Base-by-base conservation (phyloP, 2,797 vertebrate species). In the Sitta carolinensis region DNA sequence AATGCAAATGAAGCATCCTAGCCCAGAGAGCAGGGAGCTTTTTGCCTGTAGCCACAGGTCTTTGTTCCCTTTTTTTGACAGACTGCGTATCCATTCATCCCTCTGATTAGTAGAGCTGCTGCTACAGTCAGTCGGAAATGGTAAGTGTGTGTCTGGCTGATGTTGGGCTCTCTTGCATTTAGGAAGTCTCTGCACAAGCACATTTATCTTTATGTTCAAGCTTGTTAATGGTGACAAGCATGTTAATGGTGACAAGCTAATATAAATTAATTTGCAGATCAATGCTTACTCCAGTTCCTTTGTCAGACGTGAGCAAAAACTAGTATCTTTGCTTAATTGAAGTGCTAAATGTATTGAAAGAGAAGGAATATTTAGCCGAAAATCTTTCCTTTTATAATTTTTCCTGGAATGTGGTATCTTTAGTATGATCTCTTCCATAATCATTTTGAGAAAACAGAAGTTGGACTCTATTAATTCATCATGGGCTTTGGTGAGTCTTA, bases 11-110 rank as follows among this genome's bases (percentile, higher is more conserved):
- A 79, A 90, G 70, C 93, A 81, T 81, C 93, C 87, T 63, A 85
- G 78, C 16, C 21, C 75, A 83, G 29, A 67, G 18, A 84, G 66
- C 81, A 50, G 87, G 52, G 40, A 88, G 90, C 62, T 89, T 76
- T 83, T 89, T 67, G 66, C 68, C 63, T 75, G 48, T 78, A 84
- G 80, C 89, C 73, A 67, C 52, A 55, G 70, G 36, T 91, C 95
- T 95, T 96, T 96, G 87, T 95, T 96, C 90, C 62, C 66, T 77
- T 95, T 92, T 92, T 73, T 81, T 94, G 76, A 90, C 77, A 92
- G 74, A 61, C 75, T 75, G 85, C 55, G 32, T 45, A 82, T 84
- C 78, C 69, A 87, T 97, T 97, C 76, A 94, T 93, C 85, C 43
- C 81, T 2, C 16, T 87, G 88, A 94, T 97, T 95, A 96, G 67